phyloP scores from a whole-genome alignment of 1,140 invertebrate genomes.

The Drosophila ogumai region DNA sequence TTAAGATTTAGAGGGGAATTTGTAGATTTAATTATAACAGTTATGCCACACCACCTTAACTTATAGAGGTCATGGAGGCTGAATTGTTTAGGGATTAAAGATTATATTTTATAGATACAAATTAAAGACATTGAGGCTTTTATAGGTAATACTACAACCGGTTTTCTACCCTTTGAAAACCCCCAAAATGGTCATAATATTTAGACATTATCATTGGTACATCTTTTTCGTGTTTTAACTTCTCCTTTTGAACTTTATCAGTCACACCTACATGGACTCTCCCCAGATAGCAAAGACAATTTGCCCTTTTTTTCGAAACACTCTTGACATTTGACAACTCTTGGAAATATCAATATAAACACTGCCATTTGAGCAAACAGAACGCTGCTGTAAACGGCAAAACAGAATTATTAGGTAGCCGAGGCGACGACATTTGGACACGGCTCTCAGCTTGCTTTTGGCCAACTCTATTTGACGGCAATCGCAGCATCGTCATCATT shows the following conservation, averaged over 20 bases:
- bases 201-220: conserved; percentile 1
- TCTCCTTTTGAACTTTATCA: conserved; percentile 28
- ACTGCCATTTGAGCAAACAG: conserved; percentile 56
- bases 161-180: background rate
- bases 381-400: conserved; percentile 28
- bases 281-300: background rate
- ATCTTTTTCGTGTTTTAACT: background rate
- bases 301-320: conserved; percentile 51
- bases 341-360: conserved; percentile 58
- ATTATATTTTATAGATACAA: background rate
- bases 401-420: conserved; percentile 63
- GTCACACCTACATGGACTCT: conserved; percentile 14
- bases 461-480: conserved; percentile 72
- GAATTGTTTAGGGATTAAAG: too few relatives aligned
- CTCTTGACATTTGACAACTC: conserved; percentile 55
- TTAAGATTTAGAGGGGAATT: background rate
- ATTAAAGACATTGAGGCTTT: too few relatives aligned
- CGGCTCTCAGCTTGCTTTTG: conserved; percentile 46
- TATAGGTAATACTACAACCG: too few relatives aligned
- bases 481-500: conserved; percentile 52
- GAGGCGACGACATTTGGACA: conserved; percentile 61
- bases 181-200: conserved; percentile 8
- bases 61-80: background rate
- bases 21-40: background rate
- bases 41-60: background rate